phyloP scores from a whole-genome alignment of 2,888 invertebrate species.

The Nebria brevicollis region DNA sequence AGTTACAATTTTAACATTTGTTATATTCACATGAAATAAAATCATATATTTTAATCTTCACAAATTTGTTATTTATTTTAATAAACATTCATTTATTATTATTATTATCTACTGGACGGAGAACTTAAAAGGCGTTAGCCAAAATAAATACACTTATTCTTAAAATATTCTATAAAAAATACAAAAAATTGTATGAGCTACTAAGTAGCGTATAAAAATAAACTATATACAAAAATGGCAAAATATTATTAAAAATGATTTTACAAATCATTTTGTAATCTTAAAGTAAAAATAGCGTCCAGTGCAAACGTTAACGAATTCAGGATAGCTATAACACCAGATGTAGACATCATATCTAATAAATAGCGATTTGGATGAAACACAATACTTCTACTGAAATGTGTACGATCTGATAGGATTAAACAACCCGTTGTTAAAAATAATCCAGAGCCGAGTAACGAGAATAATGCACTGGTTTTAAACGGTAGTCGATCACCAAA shows the following conservation, averaged over 20 bases:
- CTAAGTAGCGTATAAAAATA: not conserved
- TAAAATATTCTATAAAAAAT: not conserved
- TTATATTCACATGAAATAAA: not conserved
- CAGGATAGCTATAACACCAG: conserved; percentile 71
- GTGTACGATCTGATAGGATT: conserved; percentile 65
- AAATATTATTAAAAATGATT: conserved; percentile 7
- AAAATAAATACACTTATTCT: conserved; percentile 15
- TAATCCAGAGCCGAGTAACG: conserved; percentile 70
- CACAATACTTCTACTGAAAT: conserved; percentile 63
- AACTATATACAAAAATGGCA: conserved; percentile 20
- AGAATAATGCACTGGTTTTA: conserved; percentile 72
- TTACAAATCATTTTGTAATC: conserved; percentile 67
- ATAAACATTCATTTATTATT: not conserved
- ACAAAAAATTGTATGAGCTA: not conserved
- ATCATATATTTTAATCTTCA: too few species aligned
- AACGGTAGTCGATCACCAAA: conserved; percentile 73
- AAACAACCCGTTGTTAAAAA: conserved; percentile 74
- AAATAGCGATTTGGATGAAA: conserved; percentile 72
- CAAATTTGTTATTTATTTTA: too few species aligned
- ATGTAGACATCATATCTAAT: conserved; percentile 74
- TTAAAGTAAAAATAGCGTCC: conserved; percentile 72
- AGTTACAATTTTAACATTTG: not conserved
- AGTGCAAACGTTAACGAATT: conserved; percentile 70
- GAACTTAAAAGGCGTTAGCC: conserved; percentile 48
- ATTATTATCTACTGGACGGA: conserved; percentile 50